Evolutionary conservation across 2,888 invertebrate genomes (phyloP).

Genomic region (Apodemia duryi): DNA sequence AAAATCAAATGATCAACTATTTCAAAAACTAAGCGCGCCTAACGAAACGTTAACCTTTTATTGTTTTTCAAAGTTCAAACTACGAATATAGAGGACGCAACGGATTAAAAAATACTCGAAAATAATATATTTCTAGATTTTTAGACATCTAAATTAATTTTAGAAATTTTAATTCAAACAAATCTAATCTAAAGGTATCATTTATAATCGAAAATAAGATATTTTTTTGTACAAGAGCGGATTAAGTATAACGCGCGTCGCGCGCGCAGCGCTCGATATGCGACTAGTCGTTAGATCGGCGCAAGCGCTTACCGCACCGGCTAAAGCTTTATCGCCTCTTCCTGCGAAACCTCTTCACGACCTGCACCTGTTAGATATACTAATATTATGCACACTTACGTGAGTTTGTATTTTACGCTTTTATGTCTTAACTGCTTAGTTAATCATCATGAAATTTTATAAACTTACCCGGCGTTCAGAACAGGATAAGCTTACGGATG

Average conservation of each 20-base stretch:
- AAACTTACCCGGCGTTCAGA: no score
- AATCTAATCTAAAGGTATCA: not conserved
- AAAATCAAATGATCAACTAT: not conserved
- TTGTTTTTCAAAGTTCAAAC: conserved; percentile 1
- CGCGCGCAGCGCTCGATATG: conserved; percentile 60
- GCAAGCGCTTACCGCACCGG: conserved; percentile 28
- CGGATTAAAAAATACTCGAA: no score
- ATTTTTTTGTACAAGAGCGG: conserved; percentile 22
- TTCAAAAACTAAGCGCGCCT: not conserved
- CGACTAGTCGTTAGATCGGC: conserved; percentile 39
- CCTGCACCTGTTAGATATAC: conserved; percentile 1
- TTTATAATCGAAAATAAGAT: conserved; percentile 31
- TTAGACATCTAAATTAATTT: not conserved
- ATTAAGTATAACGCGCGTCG: conserved; percentile 47
- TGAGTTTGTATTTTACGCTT: no score
- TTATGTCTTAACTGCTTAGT: no score
- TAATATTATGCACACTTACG: not conserved
- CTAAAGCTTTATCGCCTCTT: conserved; percentile 29
- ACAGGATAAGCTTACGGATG: no score
- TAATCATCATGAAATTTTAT: no score
- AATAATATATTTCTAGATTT: not conserved
- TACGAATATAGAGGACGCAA: not conserved
- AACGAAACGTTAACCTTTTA: not conserved
- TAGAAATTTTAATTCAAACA: not conserved
- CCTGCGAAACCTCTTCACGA: conserved; percentile 30